Evolutionary conservation across 2,113 vertebrate species (phyloP), one percentile per base, ranked within the genome.

Genomic region (Pleuronectes platessa): DNA sequence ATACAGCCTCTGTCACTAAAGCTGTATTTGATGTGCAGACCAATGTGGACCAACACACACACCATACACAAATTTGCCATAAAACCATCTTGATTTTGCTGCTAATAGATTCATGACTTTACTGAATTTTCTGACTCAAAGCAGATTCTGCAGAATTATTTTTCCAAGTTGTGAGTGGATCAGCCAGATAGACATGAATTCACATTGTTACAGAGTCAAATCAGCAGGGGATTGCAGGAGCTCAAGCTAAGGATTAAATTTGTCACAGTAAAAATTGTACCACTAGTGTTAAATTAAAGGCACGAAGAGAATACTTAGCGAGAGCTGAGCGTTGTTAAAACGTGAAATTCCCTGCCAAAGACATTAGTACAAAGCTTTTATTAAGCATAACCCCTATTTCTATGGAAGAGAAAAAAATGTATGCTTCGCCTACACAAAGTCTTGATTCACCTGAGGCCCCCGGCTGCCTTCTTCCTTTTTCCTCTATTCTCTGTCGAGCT

Each of bases 231-330:
- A 86, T 79, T 82, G 76, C 72, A 67, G 77, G 54, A 86, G 82
- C 82, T 89, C 77, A 70, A 71, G 68, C 66, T 67, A 79, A 71
- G 76, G 81, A 91, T 92, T 89, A 75, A 71, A 91, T 92, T 86
- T 86, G 84, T 86, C 80, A 88, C 77, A 82, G 66, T 82, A 68
- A 86, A 27, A 83, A 85, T 58, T 80, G 68, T 76, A 76, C 60
- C 55, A 79, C 55, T 79, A 53, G 61, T 78, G 49, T 84, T 87
- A 76, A 86, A 91, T 86, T 74, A 71, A 89, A 83, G 61, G n/a
- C 71, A 83, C n/a, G 18, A 62, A 68, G 55, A 51, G 71, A 76
- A 88, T 65, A 75, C 68, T 83, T 74, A 69, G 70, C 60, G 26
- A 82, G 64, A 63, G 64, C 61, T 72, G 59, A 37, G 55, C 37